Conservation (phyloP, 2,113 vertebrate genomes). For the Protobothrops mucrosquamatus region DNA sequence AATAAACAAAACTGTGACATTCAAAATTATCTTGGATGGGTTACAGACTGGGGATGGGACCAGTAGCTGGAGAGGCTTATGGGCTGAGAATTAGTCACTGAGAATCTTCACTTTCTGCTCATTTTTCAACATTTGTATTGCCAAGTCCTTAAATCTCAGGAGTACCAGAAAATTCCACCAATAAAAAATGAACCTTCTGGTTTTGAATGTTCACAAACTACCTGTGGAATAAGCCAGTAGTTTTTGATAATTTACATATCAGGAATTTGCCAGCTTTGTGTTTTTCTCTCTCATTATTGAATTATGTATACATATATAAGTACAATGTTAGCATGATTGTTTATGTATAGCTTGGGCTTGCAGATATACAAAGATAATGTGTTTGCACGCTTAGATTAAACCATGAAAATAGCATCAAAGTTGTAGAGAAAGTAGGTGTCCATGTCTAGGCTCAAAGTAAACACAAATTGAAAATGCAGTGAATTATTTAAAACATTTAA, state of each 20-base stretch:
- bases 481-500: background rate
- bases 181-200: background rate
- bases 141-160: background rate
- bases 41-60: background rate
- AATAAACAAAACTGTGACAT: background rate
- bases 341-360: background rate
- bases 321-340: background rate
- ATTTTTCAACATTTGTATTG: background rate
- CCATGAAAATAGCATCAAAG: background rate
- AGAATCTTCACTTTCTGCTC: background rate
- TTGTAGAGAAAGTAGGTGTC: background rate
- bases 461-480: background rate
- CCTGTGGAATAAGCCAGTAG: background rate
- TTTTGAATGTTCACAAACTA: background rate
- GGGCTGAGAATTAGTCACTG: background rate
- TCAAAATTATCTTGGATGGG: background rate
- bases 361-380: background rate
- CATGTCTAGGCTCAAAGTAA: background rate
- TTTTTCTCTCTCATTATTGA: background rate
- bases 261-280: no score
- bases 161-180: background rate
- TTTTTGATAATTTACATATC: background rate
- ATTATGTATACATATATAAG: background rate
- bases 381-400: background rate
- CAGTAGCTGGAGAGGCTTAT: background rate